phyloP scores from a whole-genome alignment of 2,113 vertebrate genomes.

The Eudyptes chrysolophus region DNA sequence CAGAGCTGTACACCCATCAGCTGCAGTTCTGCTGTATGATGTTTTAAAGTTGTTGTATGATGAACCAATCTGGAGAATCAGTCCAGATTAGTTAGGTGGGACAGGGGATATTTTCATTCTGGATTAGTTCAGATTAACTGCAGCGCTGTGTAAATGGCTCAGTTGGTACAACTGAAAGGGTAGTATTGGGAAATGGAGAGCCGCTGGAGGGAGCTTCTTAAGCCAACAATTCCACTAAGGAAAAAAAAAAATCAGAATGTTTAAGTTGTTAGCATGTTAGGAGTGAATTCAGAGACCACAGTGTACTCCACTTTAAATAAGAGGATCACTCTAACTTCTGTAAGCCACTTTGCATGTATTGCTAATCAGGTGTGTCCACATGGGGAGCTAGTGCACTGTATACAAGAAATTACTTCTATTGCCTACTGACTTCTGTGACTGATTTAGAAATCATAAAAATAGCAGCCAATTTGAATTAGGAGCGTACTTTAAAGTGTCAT shows the following conservation, averaged over 20 bases:
- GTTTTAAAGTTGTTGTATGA: background rate
- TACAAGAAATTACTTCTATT: background rate
- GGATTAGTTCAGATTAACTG: background rate
- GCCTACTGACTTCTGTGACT: background rate
- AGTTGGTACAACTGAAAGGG: background rate
- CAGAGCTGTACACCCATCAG: background rate
- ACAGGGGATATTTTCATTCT: background rate
- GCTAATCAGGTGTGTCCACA: constrained; percentile 53
- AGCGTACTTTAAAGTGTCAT: background rate
- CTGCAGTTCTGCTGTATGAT: background rate
- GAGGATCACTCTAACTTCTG: background rate
- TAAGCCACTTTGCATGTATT: background rate
- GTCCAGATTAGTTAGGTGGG: background rate
- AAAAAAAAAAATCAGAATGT: background rate
- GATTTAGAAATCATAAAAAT: background rate
- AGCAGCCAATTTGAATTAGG: background rate
- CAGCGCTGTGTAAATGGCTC: background rate
- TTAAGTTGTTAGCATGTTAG: background rate
- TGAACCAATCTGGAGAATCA: background rate
- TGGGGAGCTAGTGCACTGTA: constrained; percentile 52
- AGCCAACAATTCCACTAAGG: background rate
- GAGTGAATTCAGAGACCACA: background rate
- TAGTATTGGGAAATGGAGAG: background rate
- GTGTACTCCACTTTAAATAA: background rate
- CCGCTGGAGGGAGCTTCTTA: background rate